A percentile compares a stretch with the other conserved stretches of the same genome.
Evolutionary conservation across 1,140 invertebrate genomes (phyloP).

Genomic region (Semibalanus balanoides): DNA sequence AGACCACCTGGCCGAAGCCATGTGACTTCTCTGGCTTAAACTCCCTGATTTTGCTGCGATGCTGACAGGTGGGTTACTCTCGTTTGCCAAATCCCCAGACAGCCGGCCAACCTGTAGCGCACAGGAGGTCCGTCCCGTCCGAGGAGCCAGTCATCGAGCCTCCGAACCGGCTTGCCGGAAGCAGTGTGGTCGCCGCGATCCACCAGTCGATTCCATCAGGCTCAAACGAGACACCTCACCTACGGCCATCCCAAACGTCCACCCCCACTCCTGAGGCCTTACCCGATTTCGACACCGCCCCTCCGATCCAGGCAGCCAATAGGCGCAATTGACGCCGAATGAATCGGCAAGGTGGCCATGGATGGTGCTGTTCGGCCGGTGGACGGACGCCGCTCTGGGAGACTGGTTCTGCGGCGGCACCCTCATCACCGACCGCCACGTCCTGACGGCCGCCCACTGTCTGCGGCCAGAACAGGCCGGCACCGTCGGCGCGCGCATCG

Average conservation of each 20-base stretch:
- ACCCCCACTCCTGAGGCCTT: too few species aligned
- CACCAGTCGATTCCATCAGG: background rate
- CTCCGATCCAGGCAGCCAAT: background rate
- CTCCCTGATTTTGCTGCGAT: background rate
- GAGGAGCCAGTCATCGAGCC: too few species aligned
- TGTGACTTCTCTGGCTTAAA: background rate
- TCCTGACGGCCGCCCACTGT: slow-evolving; percentile 73
- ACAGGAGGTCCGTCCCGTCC: too few species aligned
- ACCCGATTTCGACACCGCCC: too few species aligned
- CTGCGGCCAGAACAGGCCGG: slow-evolving; percentile 55
- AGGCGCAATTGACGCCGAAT: slow-evolving; percentile 12
- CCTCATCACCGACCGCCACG: slow-evolving; percentile 70
- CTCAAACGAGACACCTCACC: background rate
- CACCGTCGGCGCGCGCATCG: slow-evolving; percentile 66
- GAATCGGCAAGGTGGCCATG: slow-evolving; percentile 12
- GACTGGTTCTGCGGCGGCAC: slow-evolving; percentile 62
- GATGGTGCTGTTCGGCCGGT: slow-evolving; percentile 7
- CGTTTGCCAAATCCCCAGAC: too few species aligned
- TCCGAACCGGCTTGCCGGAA: background rate
- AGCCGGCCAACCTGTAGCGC: too few species aligned
- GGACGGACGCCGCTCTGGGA: background rate
- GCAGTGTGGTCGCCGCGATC: background rate
- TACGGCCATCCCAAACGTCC: too few species aligned
- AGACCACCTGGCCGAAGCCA: background rate
- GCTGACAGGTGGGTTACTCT: background rate